A percentile compares a stretch with the other conserved stretches of the same genome.
Conservation (phyloP, 92 coral and sea anemone species). For the Heteractis magnifica region DNA sequence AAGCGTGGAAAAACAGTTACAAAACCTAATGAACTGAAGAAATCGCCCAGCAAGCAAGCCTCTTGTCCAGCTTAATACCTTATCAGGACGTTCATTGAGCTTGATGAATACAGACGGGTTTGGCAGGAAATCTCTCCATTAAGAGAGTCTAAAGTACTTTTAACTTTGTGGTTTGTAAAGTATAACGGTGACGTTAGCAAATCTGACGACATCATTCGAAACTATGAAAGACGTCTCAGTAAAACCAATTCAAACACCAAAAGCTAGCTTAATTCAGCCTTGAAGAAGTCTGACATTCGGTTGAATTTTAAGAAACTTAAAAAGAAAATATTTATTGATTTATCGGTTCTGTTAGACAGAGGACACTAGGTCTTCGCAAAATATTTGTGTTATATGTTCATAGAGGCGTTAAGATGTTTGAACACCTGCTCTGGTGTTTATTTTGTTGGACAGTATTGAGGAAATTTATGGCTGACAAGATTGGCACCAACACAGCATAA, state of each 20-base stretch:
- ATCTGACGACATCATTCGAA: conserved; percentile 28
- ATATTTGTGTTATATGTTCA: conserved; percentile 18
- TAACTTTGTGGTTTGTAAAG: neutral
- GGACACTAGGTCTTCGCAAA: neutral
- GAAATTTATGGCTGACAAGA: neutral
- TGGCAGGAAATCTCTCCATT: too few species aligned
- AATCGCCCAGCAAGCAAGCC: neutral
- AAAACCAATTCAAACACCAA: neutral
- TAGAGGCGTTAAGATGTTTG: conserved; percentile 22
- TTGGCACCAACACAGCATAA: neutral
- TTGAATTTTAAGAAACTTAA: too few species aligned
- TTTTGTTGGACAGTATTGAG: neutral
- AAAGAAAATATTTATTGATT: neutral
- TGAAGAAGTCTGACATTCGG: neutral
- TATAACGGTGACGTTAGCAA: neutral
- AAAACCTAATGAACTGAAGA: neutral
- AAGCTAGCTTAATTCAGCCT: neutral
- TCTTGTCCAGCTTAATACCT: neutral
- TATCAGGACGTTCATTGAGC: neutral
- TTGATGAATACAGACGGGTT: too few species aligned
- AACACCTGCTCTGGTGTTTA: conserved; percentile 1
- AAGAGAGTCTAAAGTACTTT: too few species aligned
- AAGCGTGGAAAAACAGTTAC: conserved; percentile 2
- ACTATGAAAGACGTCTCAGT: neutral
- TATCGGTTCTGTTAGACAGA: neutral